A percentile compares a stretch with the other conserved stretches of the same genome.
phyloP scores from a whole-genome alignment of 2,888 invertebrate species.

The Volucella inflata region DNA sequence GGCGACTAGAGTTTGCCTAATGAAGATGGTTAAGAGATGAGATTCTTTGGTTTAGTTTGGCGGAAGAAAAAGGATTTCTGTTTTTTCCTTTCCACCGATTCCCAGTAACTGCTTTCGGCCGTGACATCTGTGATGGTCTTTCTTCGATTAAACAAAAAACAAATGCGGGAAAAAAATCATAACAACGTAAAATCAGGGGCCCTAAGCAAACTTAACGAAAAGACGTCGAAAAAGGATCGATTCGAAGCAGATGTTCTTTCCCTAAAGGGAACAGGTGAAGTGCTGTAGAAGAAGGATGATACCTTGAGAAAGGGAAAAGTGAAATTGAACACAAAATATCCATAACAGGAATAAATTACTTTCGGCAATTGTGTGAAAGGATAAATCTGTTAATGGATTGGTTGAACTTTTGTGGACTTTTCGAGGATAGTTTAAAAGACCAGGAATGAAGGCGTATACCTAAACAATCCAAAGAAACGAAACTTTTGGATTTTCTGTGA shows the following conservation, averaged over 20 bases:
- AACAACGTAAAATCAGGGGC: background rate
- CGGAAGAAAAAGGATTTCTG: no score
- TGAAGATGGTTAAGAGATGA: background rate
- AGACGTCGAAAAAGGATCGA: background rate
- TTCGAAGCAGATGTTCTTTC: slow-evolving; percentile 14
- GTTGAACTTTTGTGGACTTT: background rate
- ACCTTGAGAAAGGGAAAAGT: background rate
- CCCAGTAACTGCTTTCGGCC: background rate
- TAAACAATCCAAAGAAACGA: no score
- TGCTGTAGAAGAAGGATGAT: background rate
- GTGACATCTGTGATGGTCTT: slow-evolving; percentile 18
- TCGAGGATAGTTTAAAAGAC: background rate
- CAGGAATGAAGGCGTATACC: no score
- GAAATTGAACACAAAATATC: background rate
- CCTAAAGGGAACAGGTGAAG: background rate
- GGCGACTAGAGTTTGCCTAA: background rate
- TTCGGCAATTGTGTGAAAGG: slow-evolving; percentile 1
- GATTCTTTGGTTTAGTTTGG: no score
- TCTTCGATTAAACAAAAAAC: background rate
- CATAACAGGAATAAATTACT: background rate
- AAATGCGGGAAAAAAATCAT: background rate
- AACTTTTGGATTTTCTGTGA: no score
- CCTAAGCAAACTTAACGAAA: slow-evolving; percentile 5
- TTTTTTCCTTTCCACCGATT: background rate
- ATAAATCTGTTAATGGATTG: slow-evolving; percentile 1